A percentile compares a stretch with the other conserved stretches of the same genome.
phyloP scores from a whole-genome alignment of 1,140 invertebrate species.

The Calliphora vicina region DNA sequence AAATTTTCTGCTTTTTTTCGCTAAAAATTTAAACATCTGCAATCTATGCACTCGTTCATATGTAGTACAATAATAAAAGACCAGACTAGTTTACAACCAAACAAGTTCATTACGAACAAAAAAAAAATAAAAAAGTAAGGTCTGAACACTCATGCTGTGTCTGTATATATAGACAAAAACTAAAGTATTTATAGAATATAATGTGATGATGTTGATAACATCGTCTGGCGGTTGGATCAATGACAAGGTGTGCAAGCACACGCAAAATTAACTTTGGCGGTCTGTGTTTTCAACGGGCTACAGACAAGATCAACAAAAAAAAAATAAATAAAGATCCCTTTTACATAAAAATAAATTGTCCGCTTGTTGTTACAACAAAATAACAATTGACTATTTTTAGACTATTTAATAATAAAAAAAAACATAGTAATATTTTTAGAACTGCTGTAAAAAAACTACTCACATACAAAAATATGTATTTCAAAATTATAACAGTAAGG shows the following conservation, averaged over 20 bases:
- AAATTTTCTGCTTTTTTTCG: not conserved
- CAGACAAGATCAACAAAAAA: not conserved
- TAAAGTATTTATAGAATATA: constrained; percentile 27
- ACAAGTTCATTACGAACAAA: not conserved
- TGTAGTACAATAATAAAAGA: not conserved
- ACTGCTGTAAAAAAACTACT: not conserved
- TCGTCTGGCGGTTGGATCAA: constrained; percentile 34
- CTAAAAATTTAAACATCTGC: not conserved
- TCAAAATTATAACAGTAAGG: too few species aligned
- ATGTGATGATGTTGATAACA: constrained; percentile 31
- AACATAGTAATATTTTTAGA: not conserved
- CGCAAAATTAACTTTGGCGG: constrained; percentile 27
- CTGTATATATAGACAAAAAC: not conserved
- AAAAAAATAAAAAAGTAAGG: not conserved
- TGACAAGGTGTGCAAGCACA: constrained; percentile 29
- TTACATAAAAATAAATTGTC: constrained; percentile 6
- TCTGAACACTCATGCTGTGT: not conserved
- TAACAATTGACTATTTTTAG: not conserved
- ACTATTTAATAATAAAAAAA: not conserved
- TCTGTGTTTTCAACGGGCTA: not conserved
- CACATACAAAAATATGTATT: too few species aligned
- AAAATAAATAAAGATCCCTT: not conserved
- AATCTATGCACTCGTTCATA: too few species aligned
- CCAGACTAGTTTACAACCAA: not conserved
- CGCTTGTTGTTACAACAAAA: not conserved